A percentile compares a stretch with the other conserved stretches of the same genome.
Conservation (phyloP, 2,113 vertebrate species). For the Ophthalmotilapia sp. region DNA sequence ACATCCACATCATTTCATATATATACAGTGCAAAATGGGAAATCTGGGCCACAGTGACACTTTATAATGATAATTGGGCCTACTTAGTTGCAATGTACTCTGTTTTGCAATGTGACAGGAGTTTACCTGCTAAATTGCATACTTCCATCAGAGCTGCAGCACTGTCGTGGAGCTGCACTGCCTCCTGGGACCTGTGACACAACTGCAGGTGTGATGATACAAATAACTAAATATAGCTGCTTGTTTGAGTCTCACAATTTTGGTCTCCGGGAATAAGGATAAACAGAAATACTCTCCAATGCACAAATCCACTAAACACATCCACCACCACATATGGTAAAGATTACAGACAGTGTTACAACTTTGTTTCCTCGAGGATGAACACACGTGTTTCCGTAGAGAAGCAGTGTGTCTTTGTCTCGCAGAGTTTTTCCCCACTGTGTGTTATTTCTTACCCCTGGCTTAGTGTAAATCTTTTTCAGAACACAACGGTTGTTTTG, state of each 20-base stretch:
- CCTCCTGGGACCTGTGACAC: constrained; percentile 11
- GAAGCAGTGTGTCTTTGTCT: background rate
- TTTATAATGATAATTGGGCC: background rate
- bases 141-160: background rate
- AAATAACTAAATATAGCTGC: constrained; percentile 17
- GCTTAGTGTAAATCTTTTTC: constrained; percentile 15
- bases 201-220: constrained; percentile 1
- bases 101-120: background rate
- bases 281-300: background rate
- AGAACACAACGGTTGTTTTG: constrained; percentile 2
- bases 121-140: background rate
- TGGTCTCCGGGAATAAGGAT: background rate
- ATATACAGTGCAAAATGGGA: background rate
- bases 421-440: background rate
- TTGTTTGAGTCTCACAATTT: background rate
- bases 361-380: background rate
- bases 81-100: background rate
- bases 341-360: background rate
- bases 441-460: background rate
- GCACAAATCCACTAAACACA: background rate
- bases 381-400: background rate
- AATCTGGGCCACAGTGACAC: background rate
- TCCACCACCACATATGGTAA: background rate
- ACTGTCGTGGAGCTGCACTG: background rate
- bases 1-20: background rate